phyloP scores from a whole-genome alignment of 2,888 invertebrate genomes.

The Troilus luridus region DNA sequence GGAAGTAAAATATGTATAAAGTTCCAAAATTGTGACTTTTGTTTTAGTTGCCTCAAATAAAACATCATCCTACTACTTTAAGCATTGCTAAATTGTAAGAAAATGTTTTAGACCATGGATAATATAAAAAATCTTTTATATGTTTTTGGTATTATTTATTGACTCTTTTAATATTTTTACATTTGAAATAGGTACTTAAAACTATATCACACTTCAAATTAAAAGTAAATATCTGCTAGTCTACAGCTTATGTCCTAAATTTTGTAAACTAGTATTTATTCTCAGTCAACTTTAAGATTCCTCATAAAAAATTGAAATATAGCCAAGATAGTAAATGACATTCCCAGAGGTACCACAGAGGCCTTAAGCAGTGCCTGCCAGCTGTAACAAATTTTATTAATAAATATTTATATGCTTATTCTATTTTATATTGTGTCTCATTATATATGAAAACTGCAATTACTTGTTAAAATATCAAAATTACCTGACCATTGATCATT shows the following conservation, averaged over 20 bases:
- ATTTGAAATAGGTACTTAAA: not conserved
- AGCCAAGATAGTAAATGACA: conserved; percentile 82
- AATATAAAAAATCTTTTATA: not conserved
- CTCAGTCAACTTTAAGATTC: conserved; percentile 63
- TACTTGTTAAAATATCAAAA: too few relatives aligned
- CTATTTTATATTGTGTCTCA: too few relatives aligned
- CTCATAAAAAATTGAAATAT: conserved; percentile 66
- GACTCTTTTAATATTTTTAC: conserved; percentile 14
- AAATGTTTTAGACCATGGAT: not conserved
- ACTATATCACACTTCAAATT: not conserved
- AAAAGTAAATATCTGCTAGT: not conserved
- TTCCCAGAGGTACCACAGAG: conserved; percentile 83
- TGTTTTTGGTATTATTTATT: not conserved
- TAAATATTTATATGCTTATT: not conserved
- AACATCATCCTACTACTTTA: not conserved
- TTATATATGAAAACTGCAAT: too few relatives aligned
- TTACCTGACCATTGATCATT: too few relatives aligned
- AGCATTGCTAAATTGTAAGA: not conserved
- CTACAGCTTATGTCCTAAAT: not conserved
- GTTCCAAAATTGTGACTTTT: not conserved
- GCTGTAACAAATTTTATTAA: conserved; percentile 71
- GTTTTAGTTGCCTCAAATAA: not conserved
- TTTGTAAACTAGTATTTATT: not conserved
- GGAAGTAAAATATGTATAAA: not conserved
- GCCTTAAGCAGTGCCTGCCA: conserved; percentile 84